Percentiles rank a stretch among this genome's conserved stretches.
phyloP scores from a whole-genome alignment of 1,140 invertebrate species.

The honey bee (Apis mellifera) region Amel_HAv3.1 CM009939.2:6876501-6877000 shows the following conservation, averaged over 20 bases:
- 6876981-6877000: slow-evolving; percentile 87
- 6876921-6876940: slow-evolving; percentile 53
- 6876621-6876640: slow-evolving; percentile 85
- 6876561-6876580: slow-evolving; percentile 88
- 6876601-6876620: slow-evolving; percentile 88
- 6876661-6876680: slow-evolving; percentile 87
- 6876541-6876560: slow-evolving; percentile 87
- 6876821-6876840: too few relatives aligned
- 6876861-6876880: too few relatives aligned
- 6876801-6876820: background rate
- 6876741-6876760: slow-evolving; percentile 64
- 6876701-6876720: slow-evolving; percentile 89
- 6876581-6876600: slow-evolving; percentile 86
- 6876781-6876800: background rate
- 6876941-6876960: slow-evolving; percentile 90
- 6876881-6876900: too few relatives aligned
- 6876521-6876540: slow-evolving; percentile 87
- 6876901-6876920: too few relatives aligned
- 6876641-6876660: slow-evolving; percentile 85
- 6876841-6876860: too few relatives aligned
- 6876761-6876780: background rate
- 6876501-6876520: slow-evolving; percentile 84
- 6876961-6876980: slow-evolving; percentile 89
- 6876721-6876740: slow-evolving; percentile 76
- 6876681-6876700: slow-evolving; percentile 88